Percentiles rank a stretch among this genome's conserved stretches.
These are phyloP conservation scores for Chironomus riparius DNA, from an alignment of 2,888 invertebrate genomes.

Conservation along the genomic window DNA sequence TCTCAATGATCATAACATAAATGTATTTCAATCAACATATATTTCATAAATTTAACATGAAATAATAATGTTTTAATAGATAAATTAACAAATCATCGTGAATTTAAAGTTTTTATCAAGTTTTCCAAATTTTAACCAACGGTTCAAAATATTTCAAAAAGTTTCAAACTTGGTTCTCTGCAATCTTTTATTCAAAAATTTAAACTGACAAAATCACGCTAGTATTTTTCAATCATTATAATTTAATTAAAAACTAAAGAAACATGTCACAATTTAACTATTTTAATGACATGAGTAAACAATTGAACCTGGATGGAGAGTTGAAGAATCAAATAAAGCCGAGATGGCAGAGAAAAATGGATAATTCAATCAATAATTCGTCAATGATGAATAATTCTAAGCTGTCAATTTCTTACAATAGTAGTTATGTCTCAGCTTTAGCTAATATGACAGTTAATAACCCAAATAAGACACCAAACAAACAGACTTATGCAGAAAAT, in stretches of 20 bases:
- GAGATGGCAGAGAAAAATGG: constrained; percentile 66
- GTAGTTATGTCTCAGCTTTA: constrained; percentile 47
- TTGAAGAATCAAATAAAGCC: constrained; percentile 68
- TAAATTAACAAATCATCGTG: no score
- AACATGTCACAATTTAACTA: neutral
- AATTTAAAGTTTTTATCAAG: no score
- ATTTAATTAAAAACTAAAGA: neutral
- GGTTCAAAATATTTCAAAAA: neutral
- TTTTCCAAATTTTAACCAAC: no score
- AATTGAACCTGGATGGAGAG: constrained; percentile 69
- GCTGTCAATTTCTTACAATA: constrained; percentile 49
- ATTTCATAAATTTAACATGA: no score
- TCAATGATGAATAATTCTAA: constrained; percentile 57
- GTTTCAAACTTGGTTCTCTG: no score
- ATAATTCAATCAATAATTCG: constrained; percentile 45
- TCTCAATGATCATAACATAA: no score
- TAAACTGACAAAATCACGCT: neutral
- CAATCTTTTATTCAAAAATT: neutral
- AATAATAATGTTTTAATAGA: no score
- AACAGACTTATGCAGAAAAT: constrained; percentile 36
- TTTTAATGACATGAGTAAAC: constrained; percentile 57
- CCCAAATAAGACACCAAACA: constrained; percentile 43
- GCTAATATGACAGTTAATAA: constrained; percentile 49
- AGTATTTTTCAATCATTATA: neutral
- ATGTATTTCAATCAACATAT: no score